Evolutionary conservation across 30 jellyfish, hydroid and myxozoan species (phyloP).

Genomic region (Aurelia sp.): DNA sequence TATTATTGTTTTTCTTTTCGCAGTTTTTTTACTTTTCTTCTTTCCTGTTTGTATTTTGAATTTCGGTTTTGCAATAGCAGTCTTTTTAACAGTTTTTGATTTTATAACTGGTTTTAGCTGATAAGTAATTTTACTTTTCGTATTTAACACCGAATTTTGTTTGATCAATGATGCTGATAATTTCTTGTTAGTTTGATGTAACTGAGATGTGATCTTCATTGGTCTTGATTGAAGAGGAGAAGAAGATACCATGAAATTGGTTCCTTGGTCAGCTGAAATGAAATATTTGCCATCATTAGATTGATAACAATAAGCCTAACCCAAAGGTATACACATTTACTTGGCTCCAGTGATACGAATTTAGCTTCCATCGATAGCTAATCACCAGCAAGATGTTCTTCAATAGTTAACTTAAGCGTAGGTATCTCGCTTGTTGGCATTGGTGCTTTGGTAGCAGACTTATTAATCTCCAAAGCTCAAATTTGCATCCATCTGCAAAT

Average conservation of each 20-base stretch:
- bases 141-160: neutral
- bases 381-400: too few relatives aligned
- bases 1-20: constrained; percentile 10
- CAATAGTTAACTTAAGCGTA: too few relatives aligned
- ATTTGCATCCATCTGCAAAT: too few relatives aligned
- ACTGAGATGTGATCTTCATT: neutral
- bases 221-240: constrained; percentile 12
- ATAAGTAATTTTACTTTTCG: neutral
- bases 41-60: neutral
- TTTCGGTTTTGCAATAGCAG: constrained; percentile 48
- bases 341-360: too few relatives aligned
- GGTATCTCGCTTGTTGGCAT: too few relatives aligned
- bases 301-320: too few relatives aligned
- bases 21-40: constrained; percentile 3
- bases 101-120: neutral
- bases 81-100: constrained; percentile 21
- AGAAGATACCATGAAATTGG: constrained; percentile 62
- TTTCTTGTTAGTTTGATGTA: constrained; percentile 16
- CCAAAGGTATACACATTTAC: too few relatives aligned
- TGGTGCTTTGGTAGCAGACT: too few relatives aligned
- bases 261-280: constrained; percentile 60
- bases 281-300: neutral
- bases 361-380: too few relatives aligned
- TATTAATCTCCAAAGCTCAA: too few relatives aligned
- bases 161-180: neutral